These are phyloP conservation scores for Pogonus chalceus DNA, from an alignment of 1,140 invertebrate genomes.

Conservation along the genomic window DNA sequence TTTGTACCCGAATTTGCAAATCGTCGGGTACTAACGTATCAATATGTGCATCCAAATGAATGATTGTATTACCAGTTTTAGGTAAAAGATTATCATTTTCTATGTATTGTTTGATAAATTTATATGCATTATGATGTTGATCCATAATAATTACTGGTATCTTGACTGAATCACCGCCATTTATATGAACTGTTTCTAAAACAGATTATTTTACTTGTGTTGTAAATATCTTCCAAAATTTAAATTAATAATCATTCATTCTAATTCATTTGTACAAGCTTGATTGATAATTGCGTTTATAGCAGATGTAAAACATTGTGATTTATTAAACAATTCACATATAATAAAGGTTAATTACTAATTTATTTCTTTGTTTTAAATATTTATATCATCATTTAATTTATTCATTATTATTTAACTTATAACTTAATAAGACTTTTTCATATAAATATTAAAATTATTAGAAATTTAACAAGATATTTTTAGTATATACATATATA, in stretches of 20 bases:
- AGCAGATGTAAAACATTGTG: no score
- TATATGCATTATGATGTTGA: neutral
- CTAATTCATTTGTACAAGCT: neutral
- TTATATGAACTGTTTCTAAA: neutral
- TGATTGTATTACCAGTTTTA: conserved; percentile 54
- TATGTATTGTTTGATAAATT: conserved; percentile 14
- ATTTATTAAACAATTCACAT: no score
- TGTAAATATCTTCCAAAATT: neutral
- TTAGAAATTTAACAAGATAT: no score
- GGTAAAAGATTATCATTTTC: conserved; percentile 41
- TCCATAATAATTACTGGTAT: conserved; percentile 1
- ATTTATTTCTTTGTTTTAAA: no score
- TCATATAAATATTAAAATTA: no score
- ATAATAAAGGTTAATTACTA: no score
- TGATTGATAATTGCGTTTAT: no score
- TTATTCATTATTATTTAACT: no score
- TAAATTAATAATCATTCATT: neutral
- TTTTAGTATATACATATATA: no score
- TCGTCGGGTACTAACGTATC: conserved; percentile 66
- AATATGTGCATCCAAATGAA: conserved; percentile 82
- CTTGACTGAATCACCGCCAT: conserved; percentile 5
- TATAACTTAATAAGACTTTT: no score
- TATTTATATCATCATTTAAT: no score
- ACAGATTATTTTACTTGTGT: neutral
- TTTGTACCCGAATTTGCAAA: conserved; percentile 30